A percentile compares a stretch with the other conserved stretches of the same genome.
Conservation (phyloP, 2,888 invertebrate species). For the Coenonympha arcania region DNA sequence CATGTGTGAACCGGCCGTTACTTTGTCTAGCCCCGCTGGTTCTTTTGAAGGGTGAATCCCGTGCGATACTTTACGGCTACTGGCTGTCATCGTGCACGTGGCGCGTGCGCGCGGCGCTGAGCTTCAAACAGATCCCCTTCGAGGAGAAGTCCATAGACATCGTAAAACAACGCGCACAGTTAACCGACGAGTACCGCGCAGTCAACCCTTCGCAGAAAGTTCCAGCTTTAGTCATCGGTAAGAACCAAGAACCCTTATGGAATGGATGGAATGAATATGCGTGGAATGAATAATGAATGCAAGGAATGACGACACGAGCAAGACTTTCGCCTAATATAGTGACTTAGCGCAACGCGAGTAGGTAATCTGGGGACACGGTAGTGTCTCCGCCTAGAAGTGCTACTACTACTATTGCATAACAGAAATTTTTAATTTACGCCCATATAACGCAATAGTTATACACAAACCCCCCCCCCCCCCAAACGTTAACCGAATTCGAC, state of each 20-base stretch:
- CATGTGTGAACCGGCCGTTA: too few species aligned
- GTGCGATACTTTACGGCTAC: slow-evolving; percentile 65
- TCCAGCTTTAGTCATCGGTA: slow-evolving; percentile 61
- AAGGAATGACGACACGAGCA: too few species aligned
- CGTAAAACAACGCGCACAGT: slow-evolving; percentile 42
- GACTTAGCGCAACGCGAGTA: too few species aligned
- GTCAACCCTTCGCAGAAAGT: slow-evolving; percentile 66
- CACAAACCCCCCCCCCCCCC: too few species aligned
- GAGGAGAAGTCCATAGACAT: slow-evolving; percentile 57
- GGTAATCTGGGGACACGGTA: neutral
- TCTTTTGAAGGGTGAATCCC: slow-evolving; percentile 20
- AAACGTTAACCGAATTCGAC: too few species aligned
- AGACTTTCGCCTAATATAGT: too few species aligned
- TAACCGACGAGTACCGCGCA: slow-evolving; percentile 45
- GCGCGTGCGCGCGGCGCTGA: slow-evolving; percentile 68
- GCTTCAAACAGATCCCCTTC: slow-evolving; percentile 49
- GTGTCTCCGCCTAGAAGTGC: too few species aligned
- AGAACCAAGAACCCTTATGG: slow-evolving; percentile 24
- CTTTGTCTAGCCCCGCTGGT: too few species aligned
- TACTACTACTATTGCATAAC: too few species aligned
- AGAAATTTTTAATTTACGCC: too few species aligned
- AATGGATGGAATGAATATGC: neutral
- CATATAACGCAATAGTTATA: too few species aligned
- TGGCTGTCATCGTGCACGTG: slow-evolving; percentile 76
- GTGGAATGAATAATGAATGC: too few species aligned